These are phyloP conservation scores for Sorex maritimensis DNA, from an alignment of 2,797 vertebrate species.

Conservation along the genomic window DNA sequence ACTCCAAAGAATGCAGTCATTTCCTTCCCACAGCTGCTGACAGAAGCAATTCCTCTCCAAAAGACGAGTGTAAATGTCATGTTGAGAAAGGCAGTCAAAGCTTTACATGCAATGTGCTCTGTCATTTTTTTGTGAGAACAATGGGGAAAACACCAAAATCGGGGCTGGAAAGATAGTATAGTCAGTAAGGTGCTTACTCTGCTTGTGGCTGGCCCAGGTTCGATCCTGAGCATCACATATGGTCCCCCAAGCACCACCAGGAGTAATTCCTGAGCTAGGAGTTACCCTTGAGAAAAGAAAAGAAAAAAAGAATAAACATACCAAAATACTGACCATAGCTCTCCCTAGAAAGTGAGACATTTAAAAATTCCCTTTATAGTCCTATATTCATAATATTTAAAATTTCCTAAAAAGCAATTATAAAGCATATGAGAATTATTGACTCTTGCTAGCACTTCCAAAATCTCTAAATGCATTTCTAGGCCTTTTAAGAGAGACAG, in stretches of 20 bases:
- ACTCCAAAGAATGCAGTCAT: background rate
- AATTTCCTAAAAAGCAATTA: conserved; percentile 31
- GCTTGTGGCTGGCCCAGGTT: too few species aligned
- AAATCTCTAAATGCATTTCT: background rate
- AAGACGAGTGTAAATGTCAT: background rate
- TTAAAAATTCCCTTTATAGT: conserved; percentile 5
- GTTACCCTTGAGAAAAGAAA: too few species aligned
- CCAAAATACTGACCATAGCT: background rate
- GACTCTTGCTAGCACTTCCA: background rate
- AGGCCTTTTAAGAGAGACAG: background rate
- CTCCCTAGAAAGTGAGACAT: background rate
- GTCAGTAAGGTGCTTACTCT: too few species aligned
- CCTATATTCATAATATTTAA: background rate
- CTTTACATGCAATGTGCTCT: background rate
- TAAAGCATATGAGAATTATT: background rate
- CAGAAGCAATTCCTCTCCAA: background rate
- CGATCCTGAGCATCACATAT: too few species aligned
- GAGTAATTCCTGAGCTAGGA: too few species aligned
- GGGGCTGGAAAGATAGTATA: too few species aligned
- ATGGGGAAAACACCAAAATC: background rate
- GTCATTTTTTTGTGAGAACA: conserved; percentile 52
- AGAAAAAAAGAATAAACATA: background rate
- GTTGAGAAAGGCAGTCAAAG: background rate
- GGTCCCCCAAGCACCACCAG: too few species aligned
- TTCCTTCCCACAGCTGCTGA: background rate